Evolutionary conservation across 2,797 vertebrate genomes (phyloP).

Genomic region (Anguilla marmorata): DNA sequence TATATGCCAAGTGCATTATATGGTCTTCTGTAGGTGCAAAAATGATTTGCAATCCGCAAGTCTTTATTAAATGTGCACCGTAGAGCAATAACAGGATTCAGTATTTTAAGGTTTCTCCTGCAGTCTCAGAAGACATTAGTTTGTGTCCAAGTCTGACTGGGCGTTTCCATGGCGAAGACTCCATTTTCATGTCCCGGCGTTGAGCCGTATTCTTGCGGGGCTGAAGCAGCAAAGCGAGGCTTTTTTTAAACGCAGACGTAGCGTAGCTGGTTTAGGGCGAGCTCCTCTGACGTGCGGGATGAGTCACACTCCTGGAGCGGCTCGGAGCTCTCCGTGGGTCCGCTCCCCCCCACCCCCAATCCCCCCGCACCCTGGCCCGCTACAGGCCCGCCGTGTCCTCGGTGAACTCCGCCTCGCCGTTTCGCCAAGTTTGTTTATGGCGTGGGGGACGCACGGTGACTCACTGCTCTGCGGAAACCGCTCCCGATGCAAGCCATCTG

Average conservation of each 20-base stretch:
- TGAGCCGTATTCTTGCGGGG: neutral
- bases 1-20: too few species aligned
- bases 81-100: neutral
- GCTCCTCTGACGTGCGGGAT: neutral
- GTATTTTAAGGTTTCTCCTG: neutral
- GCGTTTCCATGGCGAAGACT: neutral
- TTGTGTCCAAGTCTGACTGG: neutral
- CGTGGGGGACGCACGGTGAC: constrained; percentile 39
- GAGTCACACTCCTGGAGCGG: constrained; percentile 34
- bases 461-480: constrained; percentile 39
- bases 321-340: constrained; percentile 44
- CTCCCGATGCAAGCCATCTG: constrained; percentile 26
- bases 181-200: neutral
- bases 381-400: constrained; percentile 37
- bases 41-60: neutral
- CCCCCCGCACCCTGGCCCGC: constrained; percentile 37
- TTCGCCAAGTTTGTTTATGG: constrained; percentile 40
- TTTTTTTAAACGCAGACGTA: neutral
- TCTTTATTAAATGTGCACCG: neutral
- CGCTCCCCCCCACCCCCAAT: constrained; percentile 32
- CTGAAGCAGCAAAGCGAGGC: neutral
- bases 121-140: neutral
- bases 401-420: constrained; percentile 42
- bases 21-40: neutral
- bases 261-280: neutral